Evolutionary conservation across 2,888 invertebrate species (phyloP), one percentile per base, ranked within the genome.

Genomic region (Chaitophorus viminalis): DNA sequence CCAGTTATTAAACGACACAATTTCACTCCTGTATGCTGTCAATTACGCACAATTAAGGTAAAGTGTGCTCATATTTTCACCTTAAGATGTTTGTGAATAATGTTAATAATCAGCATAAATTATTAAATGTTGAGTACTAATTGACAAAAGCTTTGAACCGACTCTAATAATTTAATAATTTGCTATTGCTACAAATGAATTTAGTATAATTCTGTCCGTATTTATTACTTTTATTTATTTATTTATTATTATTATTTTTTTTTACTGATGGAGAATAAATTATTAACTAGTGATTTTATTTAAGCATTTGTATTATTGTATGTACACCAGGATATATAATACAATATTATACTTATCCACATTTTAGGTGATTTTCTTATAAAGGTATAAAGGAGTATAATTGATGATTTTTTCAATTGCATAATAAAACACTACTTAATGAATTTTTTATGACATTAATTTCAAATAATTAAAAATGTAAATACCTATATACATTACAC

Each of bases 11-110:
- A 54, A 77, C 31, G 17, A 52, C 21, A 6, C 60, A 25, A 54
- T 54, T 54, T 17, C 36, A 60, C 11, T 5, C 25, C 39, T 65
- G 36, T 39, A 79, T 65, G 36, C 65, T 79, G 65, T 36, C 25
- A 65, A 79, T 36, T 36, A 36, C 65, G n/a, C 36, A 39, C 33
- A 25, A 11, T 79, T 65, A 79, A 79, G 79, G 79, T 79, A 39
- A 65, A n/a, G 65, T 65, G 6, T 8, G 21, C 33, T 31, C 11
- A 33, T 31, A 5, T 0, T 54, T 54, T 25, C 25, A 54, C 8
- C 4, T 33, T 3, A 78, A 29, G 29, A 29, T 52, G 17, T 6
- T 39, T 14, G n/a, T 46, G 29, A 33, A 75, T n/a, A 4, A 75
- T 75, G 3, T 36, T 33, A 21, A 36, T 36, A 36, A 36, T 29